Evolutionary conservation across 2,888 invertebrate genomes (phyloP), one percentile per base, ranked within the genome.

Genomic region (Patella caerulea): DNA sequence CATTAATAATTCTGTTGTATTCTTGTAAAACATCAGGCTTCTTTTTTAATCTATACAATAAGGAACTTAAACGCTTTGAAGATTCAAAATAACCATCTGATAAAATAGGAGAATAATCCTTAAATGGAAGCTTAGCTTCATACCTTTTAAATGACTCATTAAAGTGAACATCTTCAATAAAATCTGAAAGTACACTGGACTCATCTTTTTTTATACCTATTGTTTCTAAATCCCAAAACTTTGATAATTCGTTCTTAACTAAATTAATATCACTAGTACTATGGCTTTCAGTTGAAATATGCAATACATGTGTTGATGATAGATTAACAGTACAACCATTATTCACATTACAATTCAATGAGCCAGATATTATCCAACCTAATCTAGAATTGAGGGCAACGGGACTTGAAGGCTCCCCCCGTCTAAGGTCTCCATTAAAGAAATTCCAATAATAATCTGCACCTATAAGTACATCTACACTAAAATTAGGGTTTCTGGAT

Each of bases 401-500:
- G 3, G 59, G 59, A 59, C 59, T 19, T n/a, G 5, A 5, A 59
- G 12, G 5, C 59, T n/a, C 59, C 15, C 59, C 59, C 59, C 59
- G 17, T 15, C 59, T 59, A 59, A 59, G 5, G 19, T 5, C 11
- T n/a, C 59, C 59, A 59, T 59, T 59, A 14, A 59, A 59, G 59
- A 59, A 59, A 59, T 59, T 59, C 59, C 59, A 59, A 59, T 59
- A 59, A 59, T 59, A 59, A 19, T 59, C 59, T 59, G 59, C 59
- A 59, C 59, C 59, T 59, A 59, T 59, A 14, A 59, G 59, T 17
- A 59, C 14, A 59, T 59, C 59, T n/a, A 11, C 59, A 59, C 14
- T 5, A 15, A 14, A 59, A 59, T 59, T 19, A n/a, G 17, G 17
- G 14, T 5, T 15, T 17, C 19, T 15, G 5, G 59, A 59, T n/a